Evolutionary conservation across 1,140 invertebrate species (phyloP).

Genomic region (Diprion similis): DNA sequence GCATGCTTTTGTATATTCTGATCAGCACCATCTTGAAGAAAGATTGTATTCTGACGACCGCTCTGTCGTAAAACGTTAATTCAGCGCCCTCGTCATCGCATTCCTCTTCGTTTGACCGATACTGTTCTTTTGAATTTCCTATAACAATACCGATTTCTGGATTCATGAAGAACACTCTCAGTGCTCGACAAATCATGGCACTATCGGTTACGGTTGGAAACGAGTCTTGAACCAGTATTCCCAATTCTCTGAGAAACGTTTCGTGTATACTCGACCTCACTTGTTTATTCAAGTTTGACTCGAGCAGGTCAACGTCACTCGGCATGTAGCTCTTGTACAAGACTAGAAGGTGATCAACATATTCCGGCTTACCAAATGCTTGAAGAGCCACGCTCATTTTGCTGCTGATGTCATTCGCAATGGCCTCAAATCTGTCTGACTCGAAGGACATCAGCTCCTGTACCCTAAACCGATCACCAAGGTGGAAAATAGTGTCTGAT

Average conservation of each 20-base stretch:
- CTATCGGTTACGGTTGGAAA: slow-evolving; percentile 11
- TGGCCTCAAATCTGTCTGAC: slow-evolving; percentile 22
- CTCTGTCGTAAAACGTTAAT: slow-evolving; percentile 8
- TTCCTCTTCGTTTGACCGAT: slow-evolving; percentile 1
- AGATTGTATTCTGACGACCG: slow-evolving; percentile 33
- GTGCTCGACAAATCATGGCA: not conserved
- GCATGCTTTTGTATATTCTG: slow-evolving; percentile 31
- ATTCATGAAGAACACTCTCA: slow-evolving; percentile 38
- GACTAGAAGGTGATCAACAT: slow-evolving; percentile 25
- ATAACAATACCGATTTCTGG: slow-evolving; percentile 23
- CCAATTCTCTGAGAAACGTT: slow-evolving; percentile 38
- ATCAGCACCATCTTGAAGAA: slow-evolving; percentile 33
- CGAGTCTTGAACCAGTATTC: slow-evolving; percentile 11
- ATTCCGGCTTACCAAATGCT: slow-evolving; percentile 41
- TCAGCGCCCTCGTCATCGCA: not conserved
- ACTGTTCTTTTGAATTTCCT: not conserved
- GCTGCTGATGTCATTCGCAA: slow-evolving; percentile 28
- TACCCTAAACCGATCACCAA: slow-evolving; percentile 42
- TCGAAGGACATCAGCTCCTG: slow-evolving; percentile 44
- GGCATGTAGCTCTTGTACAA: slow-evolving; percentile 47
- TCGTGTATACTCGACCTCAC: slow-evolving; percentile 33
- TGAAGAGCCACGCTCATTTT: slow-evolving; percentile 33
- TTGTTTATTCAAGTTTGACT: slow-evolving; percentile 11
- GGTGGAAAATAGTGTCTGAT: slow-evolving; percentile 40
- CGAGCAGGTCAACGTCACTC: not conserved